phyloP scores from a whole-genome alignment of 2,113 vertebrate genomes.

The Gymnarchus niloticus region DNA sequence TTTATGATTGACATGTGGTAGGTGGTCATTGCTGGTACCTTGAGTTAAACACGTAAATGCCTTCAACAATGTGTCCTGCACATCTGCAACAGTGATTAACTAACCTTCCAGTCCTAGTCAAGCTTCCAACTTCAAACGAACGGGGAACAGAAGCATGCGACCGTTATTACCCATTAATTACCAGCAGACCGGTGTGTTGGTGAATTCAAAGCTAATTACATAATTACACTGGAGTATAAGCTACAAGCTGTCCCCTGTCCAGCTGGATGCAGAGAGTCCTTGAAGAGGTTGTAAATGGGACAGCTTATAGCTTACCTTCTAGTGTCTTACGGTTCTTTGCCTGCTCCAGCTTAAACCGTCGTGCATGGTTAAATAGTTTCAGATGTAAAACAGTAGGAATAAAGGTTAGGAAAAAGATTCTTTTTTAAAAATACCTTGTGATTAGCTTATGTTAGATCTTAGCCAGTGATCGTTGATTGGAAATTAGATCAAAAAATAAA shows the following conservation, averaged over 20 bases:
- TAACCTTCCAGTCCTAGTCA: too few relatives aligned
- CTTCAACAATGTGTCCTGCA: not conserved
- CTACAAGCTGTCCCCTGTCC: not conserved
- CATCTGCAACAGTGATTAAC: not conserved
- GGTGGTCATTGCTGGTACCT: not conserved
- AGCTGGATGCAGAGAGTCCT: not conserved
- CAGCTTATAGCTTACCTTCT: not conserved
- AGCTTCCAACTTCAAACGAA: not conserved
- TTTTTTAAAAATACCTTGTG: not conserved
- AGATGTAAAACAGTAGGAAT: not conserved
- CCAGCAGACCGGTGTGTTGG: not conserved
- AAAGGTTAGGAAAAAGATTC: not conserved
- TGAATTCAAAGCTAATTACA: constrained; percentile 17
- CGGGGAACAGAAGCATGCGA: not conserved
- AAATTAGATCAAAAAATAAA: not conserved
- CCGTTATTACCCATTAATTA: not conserved
- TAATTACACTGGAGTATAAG: not conserved
- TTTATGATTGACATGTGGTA: not conserved
- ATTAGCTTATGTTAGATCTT: not conserved
- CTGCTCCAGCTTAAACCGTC: not conserved
- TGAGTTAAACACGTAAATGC: not conserved
- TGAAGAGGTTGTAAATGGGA: not conserved
- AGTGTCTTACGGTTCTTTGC: not conserved
- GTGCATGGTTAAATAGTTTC: not conserved
- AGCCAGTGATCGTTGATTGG: not conserved